Conservation (phyloP, 2,113 vertebrate species). For the Coracopsis vasa region DNA sequence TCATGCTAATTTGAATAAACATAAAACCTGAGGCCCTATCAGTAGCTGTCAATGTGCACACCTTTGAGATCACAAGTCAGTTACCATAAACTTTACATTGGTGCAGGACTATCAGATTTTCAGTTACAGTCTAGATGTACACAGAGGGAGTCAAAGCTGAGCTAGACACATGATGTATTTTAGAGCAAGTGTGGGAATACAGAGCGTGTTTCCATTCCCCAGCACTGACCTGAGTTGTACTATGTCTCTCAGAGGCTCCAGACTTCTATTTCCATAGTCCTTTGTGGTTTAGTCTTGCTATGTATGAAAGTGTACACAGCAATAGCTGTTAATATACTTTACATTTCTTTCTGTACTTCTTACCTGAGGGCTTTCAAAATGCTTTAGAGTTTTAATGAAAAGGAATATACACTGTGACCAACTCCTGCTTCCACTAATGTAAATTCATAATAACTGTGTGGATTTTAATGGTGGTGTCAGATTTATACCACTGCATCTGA, state of each 20-base stretch:
- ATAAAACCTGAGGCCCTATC: neutral
- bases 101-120: neutral
- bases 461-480: neutral
- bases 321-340: neutral
- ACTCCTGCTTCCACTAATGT: neutral
- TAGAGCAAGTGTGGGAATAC: neutral
- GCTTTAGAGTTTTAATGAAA: neutral
- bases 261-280: neutral
- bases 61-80: neutral
- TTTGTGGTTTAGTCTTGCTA: neutral
- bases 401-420: neutral
- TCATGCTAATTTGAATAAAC: neutral
- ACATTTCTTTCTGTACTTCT: neutral
- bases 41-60: neutral
- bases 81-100: neutral
- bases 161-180: no score
- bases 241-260: neutral
- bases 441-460: neutral
- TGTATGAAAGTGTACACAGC: neutral
- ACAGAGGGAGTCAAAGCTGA: neutral
- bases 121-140: neutral
- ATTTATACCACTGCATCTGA: neutral
- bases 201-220: neutral
- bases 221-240: neutral
- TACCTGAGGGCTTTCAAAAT: neutral